A percentile compares a stretch with the other conserved stretches of the same genome.
Conservation (phyloP, 30 jellyfish, hydroid and myxozoan genomes). For the Mastigias papua region DNA sequence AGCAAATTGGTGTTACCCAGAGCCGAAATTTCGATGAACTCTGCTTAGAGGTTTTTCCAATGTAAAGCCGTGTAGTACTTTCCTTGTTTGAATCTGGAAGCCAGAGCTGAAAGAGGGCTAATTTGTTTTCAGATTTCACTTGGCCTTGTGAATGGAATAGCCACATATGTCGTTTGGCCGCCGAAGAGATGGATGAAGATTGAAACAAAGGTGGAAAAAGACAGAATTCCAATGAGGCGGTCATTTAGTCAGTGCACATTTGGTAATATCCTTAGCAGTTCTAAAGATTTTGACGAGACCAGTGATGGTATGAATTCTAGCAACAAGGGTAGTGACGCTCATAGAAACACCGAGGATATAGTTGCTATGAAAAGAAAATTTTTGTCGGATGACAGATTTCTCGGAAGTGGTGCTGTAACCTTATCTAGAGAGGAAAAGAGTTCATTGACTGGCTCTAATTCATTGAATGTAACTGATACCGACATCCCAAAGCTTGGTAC, state of each 20-base stretch:
- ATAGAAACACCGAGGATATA: not conserved
- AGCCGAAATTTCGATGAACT: too few relatives aligned
- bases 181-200: slow-evolving; percentile 89
- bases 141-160: slow-evolving; percentile 87
- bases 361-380: not conserved
- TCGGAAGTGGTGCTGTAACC: not conserved
- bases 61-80: not conserved
- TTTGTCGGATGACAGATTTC: slow-evolving; percentile 12
- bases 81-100: too few relatives aligned
- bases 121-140: slow-evolving; percentile 66
- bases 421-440: not conserved
- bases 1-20: too few relatives aligned
- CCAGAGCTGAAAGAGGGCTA: too few relatives aligned
- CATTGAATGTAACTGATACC: too few relatives aligned
- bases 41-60: not conserved
- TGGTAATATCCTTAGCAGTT: slow-evolving; percentile 12
- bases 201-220: slow-evolving; percentile 14
- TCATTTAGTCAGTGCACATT: slow-evolving; percentile 34
- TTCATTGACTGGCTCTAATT: not conserved
- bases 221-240: slow-evolving; percentile 36
- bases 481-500: too few relatives aligned
- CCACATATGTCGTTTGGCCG: slow-evolving; percentile 91
- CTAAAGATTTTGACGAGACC: not conserved
- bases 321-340: not conserved
- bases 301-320: not conserved